Conservation (phyloP, 2,888 invertebrate species). For the Dolichopus griseipennis region DNA sequence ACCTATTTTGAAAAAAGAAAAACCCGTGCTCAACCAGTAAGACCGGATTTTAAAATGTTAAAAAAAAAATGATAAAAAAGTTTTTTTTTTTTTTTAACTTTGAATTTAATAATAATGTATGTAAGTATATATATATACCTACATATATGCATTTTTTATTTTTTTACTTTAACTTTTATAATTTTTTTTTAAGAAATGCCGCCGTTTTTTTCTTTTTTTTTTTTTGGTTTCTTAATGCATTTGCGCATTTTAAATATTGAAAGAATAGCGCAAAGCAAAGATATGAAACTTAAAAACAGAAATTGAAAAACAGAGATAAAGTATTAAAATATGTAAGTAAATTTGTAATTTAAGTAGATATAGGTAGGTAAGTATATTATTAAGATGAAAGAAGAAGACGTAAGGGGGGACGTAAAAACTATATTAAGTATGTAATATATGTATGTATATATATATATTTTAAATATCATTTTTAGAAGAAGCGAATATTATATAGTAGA, state of each 20-base stretch:
- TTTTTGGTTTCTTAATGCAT: not conserved
- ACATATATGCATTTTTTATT: too few relatives aligned
- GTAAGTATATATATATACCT: too few relatives aligned
- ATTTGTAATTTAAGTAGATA: conserved; percentile 6
- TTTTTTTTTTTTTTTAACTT: not conserved
- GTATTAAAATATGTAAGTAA: not conserved
- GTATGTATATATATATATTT: too few relatives aligned
- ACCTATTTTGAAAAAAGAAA: not conserved
- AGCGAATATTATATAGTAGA: too few relatives aligned
- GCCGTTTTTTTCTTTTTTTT: not conserved
- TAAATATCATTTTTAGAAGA: too few relatives aligned
- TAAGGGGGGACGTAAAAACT: too few relatives aligned
- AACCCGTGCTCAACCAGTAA: conserved; percentile 3
- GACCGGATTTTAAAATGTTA: not conserved
- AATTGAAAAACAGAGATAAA: too few relatives aligned
- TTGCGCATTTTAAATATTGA: not conserved
- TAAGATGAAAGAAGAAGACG: too few relatives aligned
- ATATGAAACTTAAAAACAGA: not conserved
- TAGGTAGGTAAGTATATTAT: too few relatives aligned
- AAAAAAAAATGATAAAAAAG: not conserved
- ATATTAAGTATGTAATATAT: too few relatives aligned
- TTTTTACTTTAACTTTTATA: not conserved
- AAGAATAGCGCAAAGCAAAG: conserved; percentile 5
- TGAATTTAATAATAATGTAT: not conserved
- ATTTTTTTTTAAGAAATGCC: not conserved